A percentile compares a stretch with the other conserved stretches of the same genome.
phyloP scores from a whole-genome alignment of 2,888 invertebrate genomes.

The Capitulum mitella region DNA sequence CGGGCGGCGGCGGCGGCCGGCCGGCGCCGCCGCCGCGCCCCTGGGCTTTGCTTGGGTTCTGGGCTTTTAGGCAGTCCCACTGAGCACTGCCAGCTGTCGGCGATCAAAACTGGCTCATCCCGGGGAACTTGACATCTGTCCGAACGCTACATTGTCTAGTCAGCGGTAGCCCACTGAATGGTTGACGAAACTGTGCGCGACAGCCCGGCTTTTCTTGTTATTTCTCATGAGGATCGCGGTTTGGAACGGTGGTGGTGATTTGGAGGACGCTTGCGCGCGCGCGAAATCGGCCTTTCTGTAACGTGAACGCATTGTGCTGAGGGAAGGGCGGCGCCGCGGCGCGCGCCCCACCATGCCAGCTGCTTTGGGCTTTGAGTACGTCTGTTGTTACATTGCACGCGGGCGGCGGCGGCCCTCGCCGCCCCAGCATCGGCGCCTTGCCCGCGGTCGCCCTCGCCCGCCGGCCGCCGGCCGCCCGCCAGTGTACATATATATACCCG shows the following conservation, averaged over 20 bases:
- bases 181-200: background rate
- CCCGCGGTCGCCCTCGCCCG: background rate
- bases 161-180: background rate
- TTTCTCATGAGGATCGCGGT: background rate
- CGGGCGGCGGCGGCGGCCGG: background rate
- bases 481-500: background rate
- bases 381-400: conserved; percentile 20
- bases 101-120: background rate
- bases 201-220: background rate
- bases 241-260: background rate
- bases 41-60: background rate
- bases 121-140: background rate
- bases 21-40: background rate
- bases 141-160: conserved; percentile 10
- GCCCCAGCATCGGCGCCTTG: background rate
- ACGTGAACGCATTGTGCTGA: conserved; percentile 4
- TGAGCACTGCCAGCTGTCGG: background rate
- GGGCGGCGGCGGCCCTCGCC: background rate
- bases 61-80: background rate
- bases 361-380: conserved; percentile 18
- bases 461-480: background rate
- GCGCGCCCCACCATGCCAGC: background rate
- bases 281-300: conserved; percentile 6
- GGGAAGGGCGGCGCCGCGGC: background rate
- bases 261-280: background rate